Conservation (phyloP, 35 echinoderm and acorn worm species). For the Diadema setosum region DNA sequence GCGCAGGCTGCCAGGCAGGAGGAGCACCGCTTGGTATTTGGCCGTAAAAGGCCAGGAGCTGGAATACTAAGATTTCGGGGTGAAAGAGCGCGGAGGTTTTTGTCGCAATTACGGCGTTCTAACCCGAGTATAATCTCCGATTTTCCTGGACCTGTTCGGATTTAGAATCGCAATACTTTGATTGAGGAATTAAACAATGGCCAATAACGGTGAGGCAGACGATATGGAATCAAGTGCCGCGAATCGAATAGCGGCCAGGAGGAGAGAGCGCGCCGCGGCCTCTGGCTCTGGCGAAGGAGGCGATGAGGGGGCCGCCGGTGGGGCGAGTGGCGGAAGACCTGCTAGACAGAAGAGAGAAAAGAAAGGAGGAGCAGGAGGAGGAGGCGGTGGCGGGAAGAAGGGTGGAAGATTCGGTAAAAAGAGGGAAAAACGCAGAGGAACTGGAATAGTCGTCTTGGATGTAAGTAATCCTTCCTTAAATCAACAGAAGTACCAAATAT, state of each 20-base stretch:
- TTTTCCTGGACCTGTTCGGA: background rate
- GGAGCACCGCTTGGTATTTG: background rate
- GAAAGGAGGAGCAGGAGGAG: background rate
- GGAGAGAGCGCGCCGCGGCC: background rate
- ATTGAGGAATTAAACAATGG: slow-evolving; percentile 3
- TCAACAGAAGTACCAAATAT: too few relatives aligned
- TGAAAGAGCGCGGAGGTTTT: background rate
- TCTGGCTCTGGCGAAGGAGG: background rate
- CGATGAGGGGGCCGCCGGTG: background rate
- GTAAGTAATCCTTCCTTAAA: too few relatives aligned
- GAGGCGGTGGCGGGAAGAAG: background rate
- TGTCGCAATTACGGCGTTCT: background rate
- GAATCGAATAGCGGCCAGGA: slow-evolving; percentile 8
- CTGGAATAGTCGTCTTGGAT: slow-evolving; percentile 9
- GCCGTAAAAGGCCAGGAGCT: background rate
- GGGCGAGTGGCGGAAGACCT: background rate
- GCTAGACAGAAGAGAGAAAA: background rate
- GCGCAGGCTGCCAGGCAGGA: background rate
- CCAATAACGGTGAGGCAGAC: background rate
- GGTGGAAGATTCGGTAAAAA: slow-evolving; percentile 15
- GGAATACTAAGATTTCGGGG: background rate
- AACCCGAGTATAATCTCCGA: background rate
- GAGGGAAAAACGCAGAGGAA: slow-evolving; percentile 16
- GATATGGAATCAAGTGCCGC: slow-evolving; percentile 4
- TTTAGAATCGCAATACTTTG: background rate